Base-by-base conservation (phyloP, 2,797 vertebrate species). In the Sciurus carolinensis region DNA sequence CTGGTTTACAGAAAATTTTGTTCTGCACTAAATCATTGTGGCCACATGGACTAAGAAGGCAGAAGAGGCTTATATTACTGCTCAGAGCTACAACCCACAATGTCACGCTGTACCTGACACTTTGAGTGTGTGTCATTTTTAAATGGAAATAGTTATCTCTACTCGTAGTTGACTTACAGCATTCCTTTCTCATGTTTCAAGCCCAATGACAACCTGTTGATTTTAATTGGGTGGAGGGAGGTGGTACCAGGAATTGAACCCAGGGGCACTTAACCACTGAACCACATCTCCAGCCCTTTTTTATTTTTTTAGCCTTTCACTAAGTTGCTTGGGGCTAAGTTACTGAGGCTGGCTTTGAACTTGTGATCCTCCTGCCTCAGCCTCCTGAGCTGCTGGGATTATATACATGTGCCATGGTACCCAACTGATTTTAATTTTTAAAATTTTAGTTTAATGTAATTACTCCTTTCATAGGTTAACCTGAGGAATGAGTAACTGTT, bases 1-100 rank as follows among this genome's bases (percentile, higher is more conserved):
- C 72, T 59, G 66, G 66, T 83, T 66, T 83, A 95, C 94, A 97
- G 92, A 95, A 89, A 87, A 88, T 95, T 97, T 90, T 85, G 94
- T 92, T 96, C 80, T 98, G 10, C 93, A 47, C 87, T 86, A 76
- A 3, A 47, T 86, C 73, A 20, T 62, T 82, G 11, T 52, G 94
- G 92, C 97, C 72, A 28, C 57, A 3, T 3, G 76, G 75, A 59
- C 54, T 4, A 52, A 73, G 62, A 24, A 90, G 62, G 84, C 76
- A 54, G 14, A 11, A 42, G 69, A 71, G 50, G 67, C 1, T 0
- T 17, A 4, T 54, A 20, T 67, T 81, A 24, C 73, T n/a, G 33
- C 28, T 86, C 30, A 33, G 59, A 81, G 44, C 50, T 79, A 67
- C 59, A 66, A 47, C 47, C 87, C 1, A 1, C 57, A 28, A 69